Evolutionary conservation across 2,797 vertebrate genomes (phyloP).

Genomic region (Melanotaenia nigrans): DNA sequence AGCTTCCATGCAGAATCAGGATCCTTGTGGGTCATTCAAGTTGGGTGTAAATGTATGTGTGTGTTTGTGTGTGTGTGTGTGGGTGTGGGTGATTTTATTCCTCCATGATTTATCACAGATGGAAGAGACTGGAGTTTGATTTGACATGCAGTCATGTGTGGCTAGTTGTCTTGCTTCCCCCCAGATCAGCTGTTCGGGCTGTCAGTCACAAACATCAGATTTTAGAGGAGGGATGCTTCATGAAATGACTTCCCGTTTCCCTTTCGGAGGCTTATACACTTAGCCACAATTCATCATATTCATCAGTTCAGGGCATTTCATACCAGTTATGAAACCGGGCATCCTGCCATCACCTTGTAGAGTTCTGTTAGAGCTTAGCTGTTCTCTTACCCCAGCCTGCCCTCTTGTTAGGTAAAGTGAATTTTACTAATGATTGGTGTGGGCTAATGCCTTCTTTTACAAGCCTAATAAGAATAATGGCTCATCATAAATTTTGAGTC

Average conservation of each 20-base stretch:
- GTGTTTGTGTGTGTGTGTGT: too few relatives aligned
- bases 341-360: conserved; percentile 76
- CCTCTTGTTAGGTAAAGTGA: conserved; percentile 78
- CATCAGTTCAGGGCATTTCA: conserved; percentile 51
- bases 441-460: conserved; percentile 80
- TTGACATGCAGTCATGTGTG: conserved; percentile 54
- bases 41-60: background rate
- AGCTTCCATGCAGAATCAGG: conserved; percentile 68
- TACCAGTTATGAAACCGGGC: conserved; percentile 68
- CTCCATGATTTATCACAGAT: conserved; percentile 61
- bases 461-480: conserved; percentile 81
- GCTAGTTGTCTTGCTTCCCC: conserved; percentile 56
- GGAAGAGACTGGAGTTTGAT: conserved; percentile 50
- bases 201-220: conserved; percentile 27
- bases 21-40: conserved; percentile 53
- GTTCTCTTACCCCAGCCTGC: conserved; percentile 67
- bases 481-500: conserved; percentile 76
- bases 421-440: conserved; percentile 79
- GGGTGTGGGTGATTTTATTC: conserved; percentile 63
- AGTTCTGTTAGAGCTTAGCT: conserved; percentile 69
- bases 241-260: conserved; percentile 19
- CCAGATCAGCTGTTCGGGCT: conserved; percentile 58
- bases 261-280: conserved; percentile 19
- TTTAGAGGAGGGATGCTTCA: conserved; percentile 5
- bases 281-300: conserved; percentile 46